Evolutionary conservation across 1,140 invertebrate genomes (phyloP).

Genomic region (Tetragnatha versicolor): DNA sequence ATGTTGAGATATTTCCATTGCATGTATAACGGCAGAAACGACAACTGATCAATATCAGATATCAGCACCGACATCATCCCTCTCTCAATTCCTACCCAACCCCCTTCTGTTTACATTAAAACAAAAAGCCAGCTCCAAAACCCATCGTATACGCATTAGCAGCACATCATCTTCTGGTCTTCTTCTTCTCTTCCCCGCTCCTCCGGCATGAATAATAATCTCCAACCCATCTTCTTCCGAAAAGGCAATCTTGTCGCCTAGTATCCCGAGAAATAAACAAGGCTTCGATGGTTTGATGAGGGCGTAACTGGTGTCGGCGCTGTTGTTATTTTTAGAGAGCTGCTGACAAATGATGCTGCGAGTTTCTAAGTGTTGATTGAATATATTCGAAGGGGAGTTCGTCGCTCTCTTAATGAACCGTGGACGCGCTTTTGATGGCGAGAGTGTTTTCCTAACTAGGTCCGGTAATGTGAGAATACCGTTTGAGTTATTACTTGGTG

Average conservation of each 20-base stretch:
- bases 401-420: neutral
- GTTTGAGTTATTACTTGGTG: no score
- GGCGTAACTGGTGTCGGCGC: conserved; percentile 19
- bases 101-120: conserved; percentile 11
- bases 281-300: conserved; percentile 8
- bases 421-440: neutral
- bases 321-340: neutral
- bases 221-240: neutral
- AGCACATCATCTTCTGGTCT: conserved; percentile 21
- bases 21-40: no score
- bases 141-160: conserved; percentile 34
- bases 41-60: no score
- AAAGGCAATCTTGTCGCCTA: neutral
- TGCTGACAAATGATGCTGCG: neutral
- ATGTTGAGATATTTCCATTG: no score
- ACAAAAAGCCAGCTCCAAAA: conserved; percentile 18
- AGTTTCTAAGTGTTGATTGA: conserved; percentile 11
- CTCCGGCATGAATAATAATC: conserved; percentile 46
- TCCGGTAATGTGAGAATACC: no score
- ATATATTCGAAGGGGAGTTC: neutral
- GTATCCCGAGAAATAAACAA: conserved; percentile 28
- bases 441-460: no score
- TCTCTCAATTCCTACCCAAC: neutral
- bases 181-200: neutral
- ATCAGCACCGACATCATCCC: no score